Base-by-base conservation (phyloP, 2,113 vertebrate genomes). In the Alces alces region DNA sequence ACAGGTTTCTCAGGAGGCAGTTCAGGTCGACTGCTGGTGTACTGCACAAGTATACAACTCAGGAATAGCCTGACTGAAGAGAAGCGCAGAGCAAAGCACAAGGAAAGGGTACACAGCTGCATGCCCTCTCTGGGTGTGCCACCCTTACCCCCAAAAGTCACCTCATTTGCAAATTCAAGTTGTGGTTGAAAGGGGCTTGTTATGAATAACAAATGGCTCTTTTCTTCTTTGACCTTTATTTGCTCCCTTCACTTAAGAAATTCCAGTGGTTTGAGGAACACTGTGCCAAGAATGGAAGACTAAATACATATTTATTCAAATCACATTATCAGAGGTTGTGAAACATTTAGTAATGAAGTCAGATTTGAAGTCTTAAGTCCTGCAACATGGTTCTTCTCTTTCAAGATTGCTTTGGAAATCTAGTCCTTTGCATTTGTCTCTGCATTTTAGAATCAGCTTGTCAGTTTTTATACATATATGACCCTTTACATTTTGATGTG, bases 331-430 rank as follows among this genome's bases (percentile, higher is more conserved):
- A 61, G 6, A 78, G 45, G 66, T 86, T 95, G 47, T 33, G 79
- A 60, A 60, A 52, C 61, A 11, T n/a, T 84, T 90, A 70, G 36
- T 90, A 82, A 33, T 52, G n/a, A 64, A 64, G 66, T 64, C 92
- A 86, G 39, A 83, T 58, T 79, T 94, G 73, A 97, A 94, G 73
- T 83, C 66, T 73, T 93, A 93, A 87, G 39, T 86, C 52, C 15
- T 93, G 5, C 19, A 92, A 10, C 47, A 27, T 79, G 27, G 25
- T 76, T 60, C 14, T 30, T 91, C 47, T 70, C 45, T 39, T 58
- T 39, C 25, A 97, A 47, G 47, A 52, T 58, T 28, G 13, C 45
- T 93, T 95, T 89, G 87, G 64, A 28, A 66, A 39, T 39, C 17
- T 50, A 28, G 70, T 80, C 36, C 54, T 88, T 47, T 45, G 70